Evolutionary conservation across 1,140 invertebrate species (phyloP).

Genomic region (Drosophila rufa): DNA sequence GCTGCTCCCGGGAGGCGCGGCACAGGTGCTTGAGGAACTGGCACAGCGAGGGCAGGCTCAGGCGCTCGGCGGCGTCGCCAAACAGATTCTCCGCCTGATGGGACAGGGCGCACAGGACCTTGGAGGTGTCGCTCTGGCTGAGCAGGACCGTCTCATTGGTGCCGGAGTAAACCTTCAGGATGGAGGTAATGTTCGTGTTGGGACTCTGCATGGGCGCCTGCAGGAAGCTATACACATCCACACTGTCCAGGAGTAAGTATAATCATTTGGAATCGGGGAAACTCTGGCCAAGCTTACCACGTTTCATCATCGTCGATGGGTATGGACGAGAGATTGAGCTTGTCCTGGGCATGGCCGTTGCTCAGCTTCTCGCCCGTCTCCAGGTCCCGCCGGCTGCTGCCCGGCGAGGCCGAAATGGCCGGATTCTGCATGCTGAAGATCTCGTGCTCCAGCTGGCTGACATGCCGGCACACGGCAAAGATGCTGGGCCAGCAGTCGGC

Average conservation of each 20-base stretch:
- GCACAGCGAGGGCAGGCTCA: slow-evolving; percentile 94
- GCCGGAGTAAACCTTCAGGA: slow-evolving; percentile 84
- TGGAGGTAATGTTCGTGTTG: slow-evolving; percentile 86
- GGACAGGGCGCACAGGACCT: slow-evolving; percentile 94
- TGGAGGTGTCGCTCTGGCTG: slow-evolving; percentile 92
- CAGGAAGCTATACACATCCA: slow-evolving; percentile 93
- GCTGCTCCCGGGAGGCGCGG: slow-evolving; percentile 91
- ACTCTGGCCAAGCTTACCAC: slow-evolving; percentile 86
- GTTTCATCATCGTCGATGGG: slow-evolving; percentile 90
- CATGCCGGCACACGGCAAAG: slow-evolving; percentile 95
- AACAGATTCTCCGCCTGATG: slow-evolving; percentile 94
- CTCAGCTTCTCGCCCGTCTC: slow-evolving; percentile 84
- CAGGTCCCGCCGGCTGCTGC: slow-evolving; percentile 84
- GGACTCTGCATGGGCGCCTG: slow-evolving; percentile 89
- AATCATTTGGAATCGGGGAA: background rate
- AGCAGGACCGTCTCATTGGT: slow-evolving; percentile 89
- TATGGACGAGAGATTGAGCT: slow-evolving; percentile 85
- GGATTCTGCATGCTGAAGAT: slow-evolving; percentile 91
- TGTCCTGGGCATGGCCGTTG: slow-evolving; percentile 80
- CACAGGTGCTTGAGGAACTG: slow-evolving; percentile 93
- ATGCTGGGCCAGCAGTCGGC: slow-evolving; percentile 97
- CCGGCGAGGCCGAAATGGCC: slow-evolving; percentile 82
- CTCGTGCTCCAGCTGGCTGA: slow-evolving; percentile 94
- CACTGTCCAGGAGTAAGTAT: slow-evolving; percentile 86
- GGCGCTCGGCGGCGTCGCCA: slow-evolving; percentile 93